A percentile compares a stretch with the other conserved stretches of the same genome.
Conservation (phyloP, 2,113 vertebrate species). For the Zosterops borbonicus region DNA sequence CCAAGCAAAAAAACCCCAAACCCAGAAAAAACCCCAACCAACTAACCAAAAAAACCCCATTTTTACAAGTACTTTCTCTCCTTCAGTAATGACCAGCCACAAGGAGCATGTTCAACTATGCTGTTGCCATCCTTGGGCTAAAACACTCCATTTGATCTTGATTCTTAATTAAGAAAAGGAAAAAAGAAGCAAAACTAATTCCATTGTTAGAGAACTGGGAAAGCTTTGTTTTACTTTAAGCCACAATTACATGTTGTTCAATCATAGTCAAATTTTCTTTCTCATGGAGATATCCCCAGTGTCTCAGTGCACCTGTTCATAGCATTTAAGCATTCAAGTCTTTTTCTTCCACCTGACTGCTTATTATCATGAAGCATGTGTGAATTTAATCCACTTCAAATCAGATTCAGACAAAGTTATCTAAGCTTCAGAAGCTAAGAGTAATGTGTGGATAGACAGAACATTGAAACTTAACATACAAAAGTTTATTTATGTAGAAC, state of each 20-base stretch:
- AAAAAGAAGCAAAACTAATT: neutral
- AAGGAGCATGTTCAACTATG: neutral
- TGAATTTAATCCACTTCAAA: neutral
- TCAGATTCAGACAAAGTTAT: neutral
- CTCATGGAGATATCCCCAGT: neutral
- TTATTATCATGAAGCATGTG: neutral
- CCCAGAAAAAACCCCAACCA: neutral
- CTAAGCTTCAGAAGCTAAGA: neutral
- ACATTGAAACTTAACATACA: neutral
- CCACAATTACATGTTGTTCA: neutral
- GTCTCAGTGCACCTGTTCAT: neutral
- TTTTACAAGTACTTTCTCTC: neutral
- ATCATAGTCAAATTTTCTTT: neutral
- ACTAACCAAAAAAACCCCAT: neutral
- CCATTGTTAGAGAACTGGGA: neutral
- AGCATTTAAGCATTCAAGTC: neutral
- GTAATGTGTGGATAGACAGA: neutral
- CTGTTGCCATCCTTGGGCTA: neutral
- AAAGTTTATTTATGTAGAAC: neutral
- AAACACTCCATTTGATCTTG: neutral
- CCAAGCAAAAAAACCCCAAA: neutral
- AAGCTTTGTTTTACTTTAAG: neutral
- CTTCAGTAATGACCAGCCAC: neutral
- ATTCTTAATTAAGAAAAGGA: neutral
- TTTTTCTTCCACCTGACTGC: neutral